Conservation (phyloP, 2,113 vertebrate species). For the Rhinopomastus cyanomelas region DNA sequence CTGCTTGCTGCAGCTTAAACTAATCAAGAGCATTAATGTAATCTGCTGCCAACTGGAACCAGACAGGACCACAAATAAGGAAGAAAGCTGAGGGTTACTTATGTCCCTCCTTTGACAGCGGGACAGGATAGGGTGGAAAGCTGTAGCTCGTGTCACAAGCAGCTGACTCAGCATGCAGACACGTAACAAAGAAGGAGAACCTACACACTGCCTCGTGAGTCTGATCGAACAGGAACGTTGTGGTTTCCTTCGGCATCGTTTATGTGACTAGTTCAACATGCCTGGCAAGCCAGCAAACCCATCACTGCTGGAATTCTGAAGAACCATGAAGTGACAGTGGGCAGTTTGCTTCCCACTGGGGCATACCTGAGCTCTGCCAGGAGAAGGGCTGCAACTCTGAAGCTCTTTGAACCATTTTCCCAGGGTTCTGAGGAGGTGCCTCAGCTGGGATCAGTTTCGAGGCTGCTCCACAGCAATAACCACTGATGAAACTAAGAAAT, state of each 20-base stretch:
- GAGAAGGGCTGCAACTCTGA: background rate
- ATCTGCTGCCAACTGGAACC: slow-evolving; percentile 2
- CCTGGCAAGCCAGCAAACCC: background rate
- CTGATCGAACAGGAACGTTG: background rate
- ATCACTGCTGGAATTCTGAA: background rate
- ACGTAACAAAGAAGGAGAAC: background rate
- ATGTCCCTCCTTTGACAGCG: background rate
- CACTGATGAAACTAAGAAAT: background rate
- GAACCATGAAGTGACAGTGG: background rate
- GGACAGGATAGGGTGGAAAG: background rate
- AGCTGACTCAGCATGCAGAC: background rate
- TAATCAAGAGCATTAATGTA: background rate
- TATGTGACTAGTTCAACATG: background rate
- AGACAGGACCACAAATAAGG: background rate
- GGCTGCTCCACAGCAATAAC: background rate
- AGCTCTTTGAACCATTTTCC: background rate
- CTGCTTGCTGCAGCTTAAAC: background rate
- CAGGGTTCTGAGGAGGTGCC: background rate
- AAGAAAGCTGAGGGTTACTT: background rate
- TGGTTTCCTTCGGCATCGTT: background rate
- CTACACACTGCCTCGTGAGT: background rate
- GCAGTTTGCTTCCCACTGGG: background rate
- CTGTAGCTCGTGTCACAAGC: background rate
- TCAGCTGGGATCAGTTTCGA: background rate
- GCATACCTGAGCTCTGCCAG: background rate